Evolutionary conservation across 2,797 vertebrate genomes (phyloP).

Genomic region (Rhinogobio ventralis): DNA sequence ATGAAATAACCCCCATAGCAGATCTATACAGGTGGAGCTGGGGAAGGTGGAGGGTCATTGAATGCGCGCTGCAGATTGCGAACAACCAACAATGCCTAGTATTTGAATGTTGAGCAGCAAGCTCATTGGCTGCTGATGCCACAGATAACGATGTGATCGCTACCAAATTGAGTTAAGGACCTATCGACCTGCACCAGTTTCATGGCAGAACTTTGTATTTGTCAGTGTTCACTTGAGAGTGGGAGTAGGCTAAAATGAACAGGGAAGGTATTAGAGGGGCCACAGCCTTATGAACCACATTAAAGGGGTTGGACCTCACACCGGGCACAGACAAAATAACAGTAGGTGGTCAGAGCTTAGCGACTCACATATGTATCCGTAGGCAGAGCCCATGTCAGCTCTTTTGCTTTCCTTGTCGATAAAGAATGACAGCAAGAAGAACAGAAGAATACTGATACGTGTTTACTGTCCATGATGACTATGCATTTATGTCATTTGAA

Average conservation of each 20-base stretch:
- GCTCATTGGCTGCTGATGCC: too few species aligned
- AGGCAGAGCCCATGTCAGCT: neutral
- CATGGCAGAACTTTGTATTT: too few species aligned
- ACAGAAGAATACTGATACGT: neutral
- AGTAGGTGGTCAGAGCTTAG: constrained; percentile 9
- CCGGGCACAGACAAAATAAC: neutral
- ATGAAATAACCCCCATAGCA: too few species aligned
- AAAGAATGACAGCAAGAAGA: constrained; percentile 3
- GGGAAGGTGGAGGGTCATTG: too few species aligned
- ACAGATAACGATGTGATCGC: too few species aligned
- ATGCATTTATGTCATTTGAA: constrained; percentile 2
- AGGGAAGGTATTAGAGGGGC: constrained; percentile 75
- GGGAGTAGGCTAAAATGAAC: constrained; percentile 69
- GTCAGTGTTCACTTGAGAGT: neutral
- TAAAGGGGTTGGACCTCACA: neutral
- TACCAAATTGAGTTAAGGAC: too few species aligned
- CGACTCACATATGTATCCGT: neutral
- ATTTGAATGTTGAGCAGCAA: too few species aligned
- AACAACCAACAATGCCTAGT: too few species aligned
- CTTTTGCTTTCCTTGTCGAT: constrained; percentile 23
- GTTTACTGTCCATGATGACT: constrained; percentile 11
- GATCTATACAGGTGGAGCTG: too few species aligned
- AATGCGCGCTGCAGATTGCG: too few species aligned
- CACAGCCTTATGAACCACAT: constrained; percentile 60
- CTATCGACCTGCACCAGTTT: too few species aligned